Percentiles rank a stretch among this genome's conserved stretches.
phyloP scores from a whole-genome alignment of 2,113 vertebrate genomes.

The Centropus bengalensis region DNA sequence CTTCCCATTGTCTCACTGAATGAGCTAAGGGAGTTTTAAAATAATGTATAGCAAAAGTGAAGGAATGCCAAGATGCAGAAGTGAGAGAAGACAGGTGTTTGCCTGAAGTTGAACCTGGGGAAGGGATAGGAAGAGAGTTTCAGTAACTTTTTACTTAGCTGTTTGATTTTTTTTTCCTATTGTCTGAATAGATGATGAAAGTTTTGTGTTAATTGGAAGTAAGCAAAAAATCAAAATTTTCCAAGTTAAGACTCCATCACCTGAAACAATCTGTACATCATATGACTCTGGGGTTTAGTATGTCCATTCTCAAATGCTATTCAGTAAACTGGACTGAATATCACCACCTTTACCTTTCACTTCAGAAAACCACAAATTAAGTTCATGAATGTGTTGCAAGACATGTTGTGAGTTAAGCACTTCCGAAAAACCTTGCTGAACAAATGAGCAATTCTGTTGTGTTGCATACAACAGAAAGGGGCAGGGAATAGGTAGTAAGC shows the following conservation, averaged over 20 bases:
- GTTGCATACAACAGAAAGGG: background rate
- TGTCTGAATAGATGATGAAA: background rate
- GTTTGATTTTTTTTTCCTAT: background rate
- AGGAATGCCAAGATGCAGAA: background rate
- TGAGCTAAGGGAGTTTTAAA: too few species aligned
- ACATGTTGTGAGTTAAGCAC: background rate
- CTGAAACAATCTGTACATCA: accelerated
- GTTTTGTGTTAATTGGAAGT: background rate
- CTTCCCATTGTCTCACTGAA: accelerated
- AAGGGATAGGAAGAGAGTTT: background rate
- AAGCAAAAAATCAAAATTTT: background rate
- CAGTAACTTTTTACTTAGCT: background rate
- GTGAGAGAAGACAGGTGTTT: accelerated
- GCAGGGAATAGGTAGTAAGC: accelerated
- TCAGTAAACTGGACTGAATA: background rate
- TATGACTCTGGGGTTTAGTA: background rate
- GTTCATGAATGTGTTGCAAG: background rate
- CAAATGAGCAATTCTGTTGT: background rate
- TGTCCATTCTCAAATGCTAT: background rate
- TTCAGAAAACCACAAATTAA: background rate
- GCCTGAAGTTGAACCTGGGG: background rate
- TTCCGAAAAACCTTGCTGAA: background rate
- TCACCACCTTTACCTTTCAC: background rate
- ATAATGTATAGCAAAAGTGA: accelerated
- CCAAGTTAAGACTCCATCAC: background rate